Percentiles rank a stretch among this genome's conserved stretches.
phyloP scores from a whole-genome alignment of 35 echinoderm and acorn worm species.

The Antedon bifida region DNA sequence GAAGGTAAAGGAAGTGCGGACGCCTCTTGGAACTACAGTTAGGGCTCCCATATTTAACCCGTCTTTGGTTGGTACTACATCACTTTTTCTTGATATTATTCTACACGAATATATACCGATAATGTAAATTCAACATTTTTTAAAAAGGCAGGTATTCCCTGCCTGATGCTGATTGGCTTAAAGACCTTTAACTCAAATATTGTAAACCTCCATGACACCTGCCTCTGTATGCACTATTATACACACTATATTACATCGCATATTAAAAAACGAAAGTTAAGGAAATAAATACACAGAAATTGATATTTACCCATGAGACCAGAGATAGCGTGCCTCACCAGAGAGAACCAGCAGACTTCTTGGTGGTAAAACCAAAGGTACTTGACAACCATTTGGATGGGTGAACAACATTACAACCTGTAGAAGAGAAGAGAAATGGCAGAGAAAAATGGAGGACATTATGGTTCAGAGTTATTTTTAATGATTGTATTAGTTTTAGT shows the following conservation, averaged over 20 bases:
- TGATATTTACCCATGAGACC: slow-evolving; percentile 81
- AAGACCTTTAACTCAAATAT: no score
- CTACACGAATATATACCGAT: slow-evolving; percentile 5
- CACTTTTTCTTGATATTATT: slow-evolving; percentile 73
- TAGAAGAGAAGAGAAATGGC: not conserved
- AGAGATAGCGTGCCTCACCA: slow-evolving; percentile 71
- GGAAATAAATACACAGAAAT: no score
- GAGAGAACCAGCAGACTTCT: slow-evolving; percentile 73
- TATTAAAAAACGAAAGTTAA: no score
- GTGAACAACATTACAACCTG: slow-evolving; percentile 84
- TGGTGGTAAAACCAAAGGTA: slow-evolving; percentile 49
- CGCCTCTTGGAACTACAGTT: slow-evolving; percentile 45
- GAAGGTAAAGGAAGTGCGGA: slow-evolving; percentile 81
- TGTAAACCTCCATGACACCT: no score
- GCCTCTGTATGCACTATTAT: no score
- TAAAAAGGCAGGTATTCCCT: no score
- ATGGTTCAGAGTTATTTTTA: not conserved
- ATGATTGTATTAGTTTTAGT: not conserved
- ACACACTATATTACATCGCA: not conserved
- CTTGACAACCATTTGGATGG: slow-evolving; percentile 60
- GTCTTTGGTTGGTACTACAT: slow-evolving; percentile 34
- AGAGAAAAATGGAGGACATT: not conserved
- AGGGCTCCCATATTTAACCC: not conserved
- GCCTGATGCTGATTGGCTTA: no score
- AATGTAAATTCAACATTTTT: no score